Conservation (phyloP, 1,140 invertebrate species). For the Euura saliciscinereae region DNA sequence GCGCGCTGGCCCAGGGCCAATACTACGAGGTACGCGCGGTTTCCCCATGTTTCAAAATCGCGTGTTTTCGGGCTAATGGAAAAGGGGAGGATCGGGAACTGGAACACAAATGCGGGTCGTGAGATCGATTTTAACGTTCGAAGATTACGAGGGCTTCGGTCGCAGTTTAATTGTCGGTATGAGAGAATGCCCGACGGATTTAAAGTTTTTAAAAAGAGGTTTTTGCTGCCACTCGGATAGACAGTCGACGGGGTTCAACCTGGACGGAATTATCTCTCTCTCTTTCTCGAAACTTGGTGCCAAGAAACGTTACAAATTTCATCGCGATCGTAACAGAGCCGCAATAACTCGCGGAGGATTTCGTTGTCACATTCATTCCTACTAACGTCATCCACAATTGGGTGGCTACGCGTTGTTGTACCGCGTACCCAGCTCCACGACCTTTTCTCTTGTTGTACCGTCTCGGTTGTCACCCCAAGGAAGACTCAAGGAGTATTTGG, state of each 20-base stretch:
- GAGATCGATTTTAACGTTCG: too few relatives aligned
- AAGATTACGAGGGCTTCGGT: too few relatives aligned
- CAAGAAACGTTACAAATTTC: not conserved
- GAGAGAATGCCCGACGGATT: too few relatives aligned
- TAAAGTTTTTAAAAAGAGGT: too few relatives aligned
- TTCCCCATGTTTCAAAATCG: conserved; percentile 28
- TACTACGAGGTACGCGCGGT: conserved; percentile 40
- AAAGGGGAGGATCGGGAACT: not conserved
- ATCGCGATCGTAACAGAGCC: not conserved
- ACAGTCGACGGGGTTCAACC: too few relatives aligned
- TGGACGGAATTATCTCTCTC: not conserved
- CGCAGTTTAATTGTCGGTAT: too few relatives aligned
- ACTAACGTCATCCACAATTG: conserved; percentile 40
- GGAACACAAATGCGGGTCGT: too few relatives aligned
- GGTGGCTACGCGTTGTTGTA: conserved; percentile 12
- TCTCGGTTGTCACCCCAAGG: not conserved
- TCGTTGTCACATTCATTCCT: conserved; percentile 43
- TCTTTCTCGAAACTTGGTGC: not conserved
- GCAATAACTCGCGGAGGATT: conserved; percentile 45
- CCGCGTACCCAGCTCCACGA: not conserved
- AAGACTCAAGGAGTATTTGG: not conserved
- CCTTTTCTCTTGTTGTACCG: not conserved
- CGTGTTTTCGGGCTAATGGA: not conserved
- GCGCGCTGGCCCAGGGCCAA: conserved; percentile 52
- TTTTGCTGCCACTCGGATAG: too few relatives aligned